Evolutionary conservation across 2,113 vertebrate genomes (phyloP).

Genomic region (Sapajus apella): DNA sequence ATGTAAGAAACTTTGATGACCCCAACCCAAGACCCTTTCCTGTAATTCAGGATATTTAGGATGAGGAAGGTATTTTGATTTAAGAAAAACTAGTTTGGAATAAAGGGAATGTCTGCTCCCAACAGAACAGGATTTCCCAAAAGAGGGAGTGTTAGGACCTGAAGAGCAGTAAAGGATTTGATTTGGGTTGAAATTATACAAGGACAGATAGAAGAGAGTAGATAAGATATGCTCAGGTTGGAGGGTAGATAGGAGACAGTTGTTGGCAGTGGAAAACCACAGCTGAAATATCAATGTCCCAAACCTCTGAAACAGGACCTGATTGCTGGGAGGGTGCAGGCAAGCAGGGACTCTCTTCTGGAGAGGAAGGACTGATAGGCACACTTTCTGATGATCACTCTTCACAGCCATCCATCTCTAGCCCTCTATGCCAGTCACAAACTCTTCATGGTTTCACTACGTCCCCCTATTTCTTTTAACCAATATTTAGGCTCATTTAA

Average conservation of each 20-base stretch:
- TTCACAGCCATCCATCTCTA: not conserved
- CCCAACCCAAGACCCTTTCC: not conserved
- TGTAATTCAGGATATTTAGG: not conserved
- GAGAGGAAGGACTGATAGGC: not conserved
- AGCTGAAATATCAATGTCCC: not conserved
- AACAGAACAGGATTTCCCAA: not conserved
- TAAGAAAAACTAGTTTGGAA: not conserved
- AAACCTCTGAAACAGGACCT: not conserved
- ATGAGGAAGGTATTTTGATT: not conserved
- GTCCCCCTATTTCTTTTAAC: not conserved
- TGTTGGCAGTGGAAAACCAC: not conserved
- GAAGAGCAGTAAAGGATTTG: not conserved
- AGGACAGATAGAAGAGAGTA: not conserved
- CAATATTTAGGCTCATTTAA: not conserved
- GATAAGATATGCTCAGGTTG: not conserved
- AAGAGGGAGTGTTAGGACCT: not conserved
- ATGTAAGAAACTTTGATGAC: not conserved
- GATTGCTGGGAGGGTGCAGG: accelerated
- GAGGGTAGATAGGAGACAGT: not conserved
- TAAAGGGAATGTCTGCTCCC: not conserved
- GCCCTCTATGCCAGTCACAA: not conserved
- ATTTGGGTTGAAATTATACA: not conserved
- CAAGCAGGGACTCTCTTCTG: not conserved
- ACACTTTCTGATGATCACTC: not conserved
- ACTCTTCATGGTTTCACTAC: not conserved